Evolutionary conservation across 2,888 invertebrate genomes (phyloP).

Genomic region (Iselma pallidipennis): DNA sequence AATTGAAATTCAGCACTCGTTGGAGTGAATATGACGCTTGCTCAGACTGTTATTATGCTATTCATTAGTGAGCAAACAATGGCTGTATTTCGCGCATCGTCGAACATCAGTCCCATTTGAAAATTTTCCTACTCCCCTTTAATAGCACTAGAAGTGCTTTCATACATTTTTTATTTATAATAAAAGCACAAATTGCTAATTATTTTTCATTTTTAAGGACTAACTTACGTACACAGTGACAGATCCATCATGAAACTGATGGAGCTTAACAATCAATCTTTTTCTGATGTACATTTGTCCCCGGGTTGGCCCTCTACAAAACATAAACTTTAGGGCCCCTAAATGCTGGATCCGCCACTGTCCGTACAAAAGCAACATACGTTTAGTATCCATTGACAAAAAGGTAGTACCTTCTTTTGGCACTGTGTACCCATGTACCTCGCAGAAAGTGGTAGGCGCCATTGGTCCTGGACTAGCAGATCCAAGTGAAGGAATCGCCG

Average conservation of each 20-base stretch:
- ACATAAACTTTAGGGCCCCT: too few relatives aligned
- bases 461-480: conserved; percentile 41
- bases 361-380: too few relatives aligned
- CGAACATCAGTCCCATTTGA: conserved; percentile 15
- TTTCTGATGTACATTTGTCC: too few relatives aligned
- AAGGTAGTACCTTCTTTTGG: conserved; percentile 64
- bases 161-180: not conserved
- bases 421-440: conserved; percentile 63
- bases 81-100: not conserved
- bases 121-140: conserved; percentile 16
- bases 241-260: too few relatives aligned
- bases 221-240: too few relatives aligned
- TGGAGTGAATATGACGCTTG: not conserved
- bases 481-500: conserved; percentile 39
- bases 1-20: not conserved
- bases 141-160: too few relatives aligned
- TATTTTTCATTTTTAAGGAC: too few relatives aligned
- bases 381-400: too few relatives aligned
- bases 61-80: not conserved
- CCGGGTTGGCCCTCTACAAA: too few relatives aligned
- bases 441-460: conserved; percentile 61
- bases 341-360: too few relatives aligned
- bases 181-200: too few relatives aligned
- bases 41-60: not conserved
- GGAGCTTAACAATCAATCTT: not conserved